Evolutionary conservation across 1,140 invertebrate genomes (phyloP).

Genomic region (Gryllus bimaculatus): DNA sequence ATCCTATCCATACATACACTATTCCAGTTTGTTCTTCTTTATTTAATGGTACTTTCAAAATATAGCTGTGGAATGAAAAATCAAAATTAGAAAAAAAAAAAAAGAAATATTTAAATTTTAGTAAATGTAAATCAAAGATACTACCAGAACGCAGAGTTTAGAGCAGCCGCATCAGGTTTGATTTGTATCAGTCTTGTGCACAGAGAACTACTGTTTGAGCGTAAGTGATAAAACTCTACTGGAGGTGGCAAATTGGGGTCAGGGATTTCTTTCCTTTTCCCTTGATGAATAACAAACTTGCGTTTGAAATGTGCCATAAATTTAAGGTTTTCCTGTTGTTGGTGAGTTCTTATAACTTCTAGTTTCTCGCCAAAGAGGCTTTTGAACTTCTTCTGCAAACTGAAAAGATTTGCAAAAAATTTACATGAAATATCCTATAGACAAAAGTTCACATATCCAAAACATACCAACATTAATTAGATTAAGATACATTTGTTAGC

Average conservation of each 20-base stretch:
- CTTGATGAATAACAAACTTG: slow-evolving; percentile 88
- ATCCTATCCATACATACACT: slow-evolving; percentile 96
- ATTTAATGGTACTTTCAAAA: slow-evolving; percentile 92
- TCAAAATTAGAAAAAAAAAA: background rate
- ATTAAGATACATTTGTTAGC: no score
- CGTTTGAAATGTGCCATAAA: slow-evolving; percentile 97
- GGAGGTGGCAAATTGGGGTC: slow-evolving; percentile 41
- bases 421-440: background rate
- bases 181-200: slow-evolving; percentile 92
- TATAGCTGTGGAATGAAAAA: slow-evolving; percentile 60
- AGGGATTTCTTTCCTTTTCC: slow-evolving; percentile 62
- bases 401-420: slow-evolving; percentile 31
- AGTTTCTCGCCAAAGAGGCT: slow-evolving; percentile 87
- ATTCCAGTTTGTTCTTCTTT: slow-evolving; percentile 80
- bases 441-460: no score
- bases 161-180: slow-evolving; percentile 60
- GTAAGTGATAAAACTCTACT: slow-evolving; percentile 89
- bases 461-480: no score
- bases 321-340: slow-evolving; percentile 98
- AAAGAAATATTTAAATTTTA: background rate
- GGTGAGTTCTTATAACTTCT: slow-evolving; percentile 94
- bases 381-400: slow-evolving; percentile 96
- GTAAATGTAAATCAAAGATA: background rate
- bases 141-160: slow-evolving; percentile 82
- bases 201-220: slow-evolving; percentile 90